These are phyloP conservation scores for Erythrocercus mccallii DNA, from an alignment of 2,113 vertebrate genomes.

Conservation along the genomic window DNA sequence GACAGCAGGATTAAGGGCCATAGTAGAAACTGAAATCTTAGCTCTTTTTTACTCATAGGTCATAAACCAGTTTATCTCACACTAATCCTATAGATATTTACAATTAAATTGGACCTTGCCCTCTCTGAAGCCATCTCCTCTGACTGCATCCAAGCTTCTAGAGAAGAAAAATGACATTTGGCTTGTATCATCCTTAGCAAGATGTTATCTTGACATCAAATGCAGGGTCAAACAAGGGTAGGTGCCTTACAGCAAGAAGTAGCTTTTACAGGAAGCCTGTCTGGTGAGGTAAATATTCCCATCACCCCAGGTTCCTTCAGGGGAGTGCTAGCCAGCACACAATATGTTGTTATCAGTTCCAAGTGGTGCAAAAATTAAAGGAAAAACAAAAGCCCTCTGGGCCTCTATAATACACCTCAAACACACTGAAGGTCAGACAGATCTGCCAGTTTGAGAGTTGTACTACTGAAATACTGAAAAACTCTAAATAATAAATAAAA, in stretches of 20 bases:
- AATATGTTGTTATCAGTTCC: background rate
- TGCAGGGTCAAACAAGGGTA: background rate
- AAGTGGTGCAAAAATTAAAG: background rate
- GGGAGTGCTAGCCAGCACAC: background rate
- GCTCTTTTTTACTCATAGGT: background rate
- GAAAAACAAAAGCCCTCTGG: background rate
- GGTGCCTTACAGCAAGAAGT: background rate
- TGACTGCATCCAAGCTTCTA: background rate
- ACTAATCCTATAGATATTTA: background rate
- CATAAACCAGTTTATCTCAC: background rate
- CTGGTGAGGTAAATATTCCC: background rate
- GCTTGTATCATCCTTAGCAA: background rate
- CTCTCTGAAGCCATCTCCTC: background rate
- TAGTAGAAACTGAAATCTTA: background rate
- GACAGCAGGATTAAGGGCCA: background rate
- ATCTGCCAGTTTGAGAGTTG: background rate
- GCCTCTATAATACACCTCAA: background rate
- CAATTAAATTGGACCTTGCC: background rate
- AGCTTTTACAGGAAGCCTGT: background rate
- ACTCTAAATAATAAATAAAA: background rate
- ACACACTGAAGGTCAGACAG: background rate
- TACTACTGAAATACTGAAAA: background rate
- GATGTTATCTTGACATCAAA: background rate
- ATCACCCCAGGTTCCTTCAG: background rate
- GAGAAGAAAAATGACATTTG: background rate